Evolutionary conservation across 2,113 vertebrate genomes (phyloP), one percentile per base, ranked within the genome.

Genomic region (Struthidea cinerea): DNA sequence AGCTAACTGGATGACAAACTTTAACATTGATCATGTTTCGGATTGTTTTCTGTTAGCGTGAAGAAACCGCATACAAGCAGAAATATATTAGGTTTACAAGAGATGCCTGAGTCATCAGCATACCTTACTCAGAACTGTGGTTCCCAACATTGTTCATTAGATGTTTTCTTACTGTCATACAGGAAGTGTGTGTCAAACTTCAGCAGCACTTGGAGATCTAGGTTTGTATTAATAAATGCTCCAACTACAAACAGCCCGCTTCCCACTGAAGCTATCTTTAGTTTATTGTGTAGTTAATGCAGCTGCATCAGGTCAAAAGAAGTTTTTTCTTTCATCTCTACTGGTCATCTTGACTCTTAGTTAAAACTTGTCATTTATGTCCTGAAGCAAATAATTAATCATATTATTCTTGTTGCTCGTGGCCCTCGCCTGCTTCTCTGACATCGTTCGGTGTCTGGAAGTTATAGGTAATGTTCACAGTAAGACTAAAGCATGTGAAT

Each of bases 181-280:
- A 90, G 93, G 82, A 96, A 96, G 84, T 28, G 28, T 88, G 68
- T 95, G 93, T 94, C 92, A 89, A 90, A 91, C 75, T 96, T 81
- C 39, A 93, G 47, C 76, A 81, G 83, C 55, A 57, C 68, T 94
- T 59, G 39, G 79, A 65, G 67, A 74, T 83, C 63, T 46, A 71
- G 33, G 16, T 92, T 96, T 96, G 70, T 92, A 26, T 95, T 93
- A 92, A 49, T 93, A 92, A 86, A 16, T 73, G 65, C 60, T 68
- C 20, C n/a, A 46, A 71, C 33, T 91, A 53, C 74, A 89, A 93
- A 82, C 76, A 95, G 73, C 30, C 33, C 1, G 0, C 56, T 95
- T 94, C 68, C 84, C 91, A 71, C 76, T 87, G 83, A 63, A 89
- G 64, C 94, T 93, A 24, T 92, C 63, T 94, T 87, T 74, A 90